Conservation (phyloP, 1,140 invertebrate species). For the Drosophila lacteicornis region DNA sequence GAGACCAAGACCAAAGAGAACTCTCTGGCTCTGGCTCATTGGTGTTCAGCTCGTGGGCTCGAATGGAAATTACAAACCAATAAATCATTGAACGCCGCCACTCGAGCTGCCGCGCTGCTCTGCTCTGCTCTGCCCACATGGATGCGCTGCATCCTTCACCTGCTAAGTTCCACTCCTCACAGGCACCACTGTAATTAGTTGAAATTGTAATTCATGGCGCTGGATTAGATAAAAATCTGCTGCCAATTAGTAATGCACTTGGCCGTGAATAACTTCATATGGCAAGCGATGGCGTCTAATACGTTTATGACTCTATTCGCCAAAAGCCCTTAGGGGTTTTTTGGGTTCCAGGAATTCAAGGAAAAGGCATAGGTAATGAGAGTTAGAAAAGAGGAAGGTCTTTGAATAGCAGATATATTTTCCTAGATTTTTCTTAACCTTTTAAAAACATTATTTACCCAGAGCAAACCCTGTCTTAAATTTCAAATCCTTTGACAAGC, state of each 20-base stretch:
- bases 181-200: constrained; percentile 75
- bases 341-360: constrained; percentile 21
- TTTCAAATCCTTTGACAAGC: neutral
- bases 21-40: constrained; percentile 51
- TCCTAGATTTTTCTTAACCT: too few species aligned
- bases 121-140: constrained; percentile 37
- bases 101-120: constrained; percentile 18
- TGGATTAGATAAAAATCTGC: constrained; percentile 80
- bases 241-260: constrained; percentile 79
- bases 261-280: constrained; percentile 68
- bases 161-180: constrained; percentile 39
- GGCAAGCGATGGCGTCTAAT: constrained; percentile 59
- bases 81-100: constrained; percentile 70
- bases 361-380: neutral
- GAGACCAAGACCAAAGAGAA: constrained; percentile 19
- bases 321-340: constrained; percentile 3
- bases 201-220: constrained; percentile 81
- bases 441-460: neutral
- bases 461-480: neutral
- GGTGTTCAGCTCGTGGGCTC: constrained; percentile 74
- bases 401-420: too few species aligned
- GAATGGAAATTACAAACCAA: constrained; percentile 81
- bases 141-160: constrained; percentile 41
- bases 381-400: neutral
- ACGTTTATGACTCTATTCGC: constrained; percentile 64